Base-by-base conservation (phyloP, 2,797 vertebrate genomes). In the Netta rufina region DNA sequence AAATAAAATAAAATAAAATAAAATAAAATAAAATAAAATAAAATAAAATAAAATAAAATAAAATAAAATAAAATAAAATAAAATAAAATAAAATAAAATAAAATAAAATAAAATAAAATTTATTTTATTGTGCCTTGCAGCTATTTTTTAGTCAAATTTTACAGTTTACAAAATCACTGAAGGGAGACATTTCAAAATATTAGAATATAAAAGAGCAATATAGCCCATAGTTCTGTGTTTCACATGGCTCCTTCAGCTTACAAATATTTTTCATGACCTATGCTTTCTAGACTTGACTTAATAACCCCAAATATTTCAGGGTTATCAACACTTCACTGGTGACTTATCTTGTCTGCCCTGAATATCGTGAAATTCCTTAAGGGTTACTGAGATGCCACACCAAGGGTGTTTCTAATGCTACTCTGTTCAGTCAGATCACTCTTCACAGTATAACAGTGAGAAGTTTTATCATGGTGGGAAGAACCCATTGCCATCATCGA, bases 201-300 rank as follows among this genome's bases (percentile, higher is more conserved):
- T 89, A 25, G 20, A 72, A 61, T 38, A 54, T 39, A 49, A 79
- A 74, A 67, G 8, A 39, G 21, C 14, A 25, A 10, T 3, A 32
- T 14, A 51, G 6, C 13, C 20, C 49, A 3, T 7, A 80, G 57
- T 38, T 65, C 21, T 25, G 47, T 60, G 15, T 39, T 58, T 83
- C 1, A 1, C 8, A 28, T 72, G 10, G 30, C 3, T 84, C 7
- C 16, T 6, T 47, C 28, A 77, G 47, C 21, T 74, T 87, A 84
- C 33, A 57, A 39, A 87, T 43, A 16, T 82, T 92, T 90, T 94
- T 67, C 53, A 76, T 54, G 43, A 8, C 11, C 17, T 84, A 24
- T 73, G 67, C 92, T 96, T 92, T 95, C 90, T 85, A 95, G 77
- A 80, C 36, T 86, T 87, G 43, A 67, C 49, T 94, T 95, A 91